phyloP scores from a whole-genome alignment of 2,888 invertebrate species.

The Gasteruption jaculator region DNA sequence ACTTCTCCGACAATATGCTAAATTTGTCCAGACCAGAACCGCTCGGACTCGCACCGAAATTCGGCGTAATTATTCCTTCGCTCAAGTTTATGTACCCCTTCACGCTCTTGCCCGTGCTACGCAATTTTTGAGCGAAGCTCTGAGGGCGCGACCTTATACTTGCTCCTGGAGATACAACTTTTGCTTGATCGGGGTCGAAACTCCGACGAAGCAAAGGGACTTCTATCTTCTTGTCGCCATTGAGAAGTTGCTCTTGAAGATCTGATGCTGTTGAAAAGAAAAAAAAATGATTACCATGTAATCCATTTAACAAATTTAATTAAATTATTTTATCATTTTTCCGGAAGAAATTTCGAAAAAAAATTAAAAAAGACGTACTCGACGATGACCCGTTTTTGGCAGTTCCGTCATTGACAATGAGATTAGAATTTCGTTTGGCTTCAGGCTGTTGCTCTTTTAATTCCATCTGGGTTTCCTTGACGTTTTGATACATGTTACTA shows the following conservation, averaged over 20 bases:
- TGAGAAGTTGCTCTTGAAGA: constrained; percentile 60
- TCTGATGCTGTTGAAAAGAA: constrained; percentile 55
- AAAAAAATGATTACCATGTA: constrained; percentile 8
- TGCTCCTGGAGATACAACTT: constrained; percentile 56
- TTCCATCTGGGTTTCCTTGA: constrained; percentile 90
- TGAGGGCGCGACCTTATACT: constrained; percentile 67
- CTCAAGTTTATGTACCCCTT: constrained; percentile 81
- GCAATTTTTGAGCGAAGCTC: constrained; percentile 82
- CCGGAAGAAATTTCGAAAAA: constrained; percentile 1
- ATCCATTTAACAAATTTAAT: background rate
- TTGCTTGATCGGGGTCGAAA: constrained; percentile 36
- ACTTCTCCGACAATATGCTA: constrained; percentile 54
- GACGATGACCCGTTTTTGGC: constrained; percentile 62
- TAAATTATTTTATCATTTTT: constrained; percentile 3
- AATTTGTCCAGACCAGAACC: constrained; percentile 57
- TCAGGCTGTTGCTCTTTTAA: constrained; percentile 68
- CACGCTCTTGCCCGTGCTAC: constrained; percentile 80
- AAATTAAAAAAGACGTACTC: constrained; percentile 47
- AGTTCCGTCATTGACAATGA: constrained; percentile 49
- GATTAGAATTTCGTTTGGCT: constrained; percentile 42
- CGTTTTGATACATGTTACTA: constrained; percentile 95
- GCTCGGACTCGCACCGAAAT: constrained; percentile 62
- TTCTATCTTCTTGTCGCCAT: constrained; percentile 47
- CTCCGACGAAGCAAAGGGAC: constrained; percentile 34
- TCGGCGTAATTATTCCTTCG: constrained; percentile 70